Percentiles rank a stretch among this genome's conserved stretches.
These are phyloP conservation scores for Coptodon rendalli DNA, from an alignment of 2,113 vertebrate species.

Conservation along the genomic window DNA sequence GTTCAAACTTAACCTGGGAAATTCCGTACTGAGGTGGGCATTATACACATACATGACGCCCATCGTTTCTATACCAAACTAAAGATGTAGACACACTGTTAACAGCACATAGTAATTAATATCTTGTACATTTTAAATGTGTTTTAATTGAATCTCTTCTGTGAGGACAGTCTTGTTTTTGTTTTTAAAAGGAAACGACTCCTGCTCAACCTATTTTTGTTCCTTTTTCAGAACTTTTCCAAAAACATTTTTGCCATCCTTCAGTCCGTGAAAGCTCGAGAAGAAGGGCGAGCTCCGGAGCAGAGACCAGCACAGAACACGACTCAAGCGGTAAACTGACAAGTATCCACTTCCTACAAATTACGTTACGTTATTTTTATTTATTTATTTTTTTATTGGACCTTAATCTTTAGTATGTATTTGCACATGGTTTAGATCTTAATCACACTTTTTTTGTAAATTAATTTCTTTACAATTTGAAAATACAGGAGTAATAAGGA, in stretches of 20 bases:
- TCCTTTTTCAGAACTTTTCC: constrained; percentile 86
- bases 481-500: background rate
- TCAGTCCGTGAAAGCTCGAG: constrained; percentile 97
- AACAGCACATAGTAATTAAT: background rate
- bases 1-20: background rate
- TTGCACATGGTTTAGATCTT: background rate
- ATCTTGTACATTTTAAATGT: background rate
- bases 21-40: background rate
- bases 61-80: background rate
- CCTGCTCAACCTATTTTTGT: background rate
- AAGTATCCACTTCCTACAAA: background rate
- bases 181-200: background rate
- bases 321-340: constrained; percentile 80
- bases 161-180: background rate
- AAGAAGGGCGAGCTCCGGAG: constrained; percentile 93
- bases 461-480: background rate
- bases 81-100: background rate
- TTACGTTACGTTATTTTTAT: accelerated
- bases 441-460: background rate
- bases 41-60: background rate
- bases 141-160: background rate
- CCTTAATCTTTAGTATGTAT: background rate
- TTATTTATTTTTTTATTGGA: accelerated
- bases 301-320: constrained; percentile 89
- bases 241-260: constrained; percentile 99